phyloP scores from a whole-genome alignment of 1,140 invertebrate genomes.

The Vanessa atalanta region DNA sequence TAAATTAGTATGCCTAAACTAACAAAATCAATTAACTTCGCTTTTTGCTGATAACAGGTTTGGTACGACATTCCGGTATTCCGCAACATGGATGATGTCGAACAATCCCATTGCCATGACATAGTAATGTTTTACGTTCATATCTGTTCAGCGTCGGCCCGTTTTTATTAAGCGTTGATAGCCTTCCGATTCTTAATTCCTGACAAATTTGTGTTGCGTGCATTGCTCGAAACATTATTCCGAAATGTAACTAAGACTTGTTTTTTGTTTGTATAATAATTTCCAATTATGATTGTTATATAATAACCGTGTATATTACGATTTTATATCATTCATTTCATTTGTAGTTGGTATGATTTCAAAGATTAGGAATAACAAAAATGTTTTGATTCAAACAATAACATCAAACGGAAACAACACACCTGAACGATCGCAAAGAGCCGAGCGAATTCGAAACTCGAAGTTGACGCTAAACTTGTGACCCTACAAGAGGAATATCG shows the following conservation, averaged over 20 bases:
- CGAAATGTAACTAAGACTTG: neutral
- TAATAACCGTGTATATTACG: neutral
- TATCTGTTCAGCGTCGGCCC: slow-evolving; percentile 41
- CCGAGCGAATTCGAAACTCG: slow-evolving; percentile 20
- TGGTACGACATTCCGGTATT: slow-evolving; percentile 62
- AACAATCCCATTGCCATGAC: slow-evolving; percentile 49
- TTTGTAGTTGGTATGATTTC: too few relatives aligned
- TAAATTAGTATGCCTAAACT: slow-evolving; percentile 75
- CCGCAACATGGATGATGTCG: slow-evolving; percentile 49
- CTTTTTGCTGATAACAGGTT: slow-evolving; percentile 63
- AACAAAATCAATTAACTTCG: slow-evolving; percentile 73
- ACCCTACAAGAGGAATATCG: slow-evolving; percentile 43
- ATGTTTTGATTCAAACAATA: neutral
- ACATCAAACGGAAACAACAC: neutral
- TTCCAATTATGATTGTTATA: neutral
- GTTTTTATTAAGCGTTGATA: slow-evolving; percentile 39
- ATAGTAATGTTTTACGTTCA: slow-evolving; percentile 54
- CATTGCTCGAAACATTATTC: slow-evolving; percentile 7
- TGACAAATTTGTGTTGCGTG: slow-evolving; percentile 35
- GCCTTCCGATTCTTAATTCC: slow-evolving; percentile 36
- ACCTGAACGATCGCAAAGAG: slow-evolving; percentile 6
- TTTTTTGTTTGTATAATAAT: neutral
- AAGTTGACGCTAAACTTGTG: slow-evolving; percentile 36
- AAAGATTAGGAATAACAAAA: too few relatives aligned
- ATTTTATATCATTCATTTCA: neutral